Evolutionary conservation across 2,888 invertebrate genomes (phyloP).

Genomic region (Clistopyga incitator): DNA sequence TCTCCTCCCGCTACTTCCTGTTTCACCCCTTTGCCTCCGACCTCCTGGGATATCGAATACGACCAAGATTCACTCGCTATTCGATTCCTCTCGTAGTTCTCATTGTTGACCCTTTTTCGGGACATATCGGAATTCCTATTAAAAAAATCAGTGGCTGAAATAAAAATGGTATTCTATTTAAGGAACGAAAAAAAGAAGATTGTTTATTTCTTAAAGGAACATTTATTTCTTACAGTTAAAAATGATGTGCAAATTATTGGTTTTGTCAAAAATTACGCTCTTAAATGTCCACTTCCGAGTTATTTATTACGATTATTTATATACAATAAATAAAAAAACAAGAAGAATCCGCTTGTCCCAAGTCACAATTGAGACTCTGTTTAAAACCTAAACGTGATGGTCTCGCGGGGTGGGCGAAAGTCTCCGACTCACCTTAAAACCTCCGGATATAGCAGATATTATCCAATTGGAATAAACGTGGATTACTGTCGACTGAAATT

Average conservation of each 20-base stretch:
- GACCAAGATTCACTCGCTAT: conserved; percentile 23
- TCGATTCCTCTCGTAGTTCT: not conserved
- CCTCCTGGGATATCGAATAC: conserved; percentile 52
- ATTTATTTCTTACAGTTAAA: too few species aligned
- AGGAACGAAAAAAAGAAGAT: not conserved
- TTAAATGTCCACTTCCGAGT: not conserved
- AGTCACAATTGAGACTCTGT: too few species aligned
- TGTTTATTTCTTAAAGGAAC: not conserved
- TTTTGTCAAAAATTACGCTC: not conserved
- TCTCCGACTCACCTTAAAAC: too few species aligned
- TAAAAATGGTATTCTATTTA: not conserved
- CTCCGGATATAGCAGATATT: too few species aligned
- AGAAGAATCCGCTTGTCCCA: too few species aligned
- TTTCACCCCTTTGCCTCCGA: conserved; percentile 58
- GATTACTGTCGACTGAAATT: too few species aligned
- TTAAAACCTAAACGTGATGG: too few species aligned
- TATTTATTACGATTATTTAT: too few species aligned
- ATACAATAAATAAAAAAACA: too few species aligned
- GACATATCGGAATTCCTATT: conserved; percentile 2
- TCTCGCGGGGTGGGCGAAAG: too few species aligned
- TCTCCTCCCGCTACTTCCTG: conserved; percentile 68
- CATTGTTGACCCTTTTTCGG: conserved; percentile 1
- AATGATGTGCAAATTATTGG: not conserved
- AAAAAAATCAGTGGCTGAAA: too few species aligned
- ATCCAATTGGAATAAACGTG: too few species aligned